phyloP scores from a whole-genome alignment of 2,113 vertebrate species.

The Lamprologus callipterus region DNA sequence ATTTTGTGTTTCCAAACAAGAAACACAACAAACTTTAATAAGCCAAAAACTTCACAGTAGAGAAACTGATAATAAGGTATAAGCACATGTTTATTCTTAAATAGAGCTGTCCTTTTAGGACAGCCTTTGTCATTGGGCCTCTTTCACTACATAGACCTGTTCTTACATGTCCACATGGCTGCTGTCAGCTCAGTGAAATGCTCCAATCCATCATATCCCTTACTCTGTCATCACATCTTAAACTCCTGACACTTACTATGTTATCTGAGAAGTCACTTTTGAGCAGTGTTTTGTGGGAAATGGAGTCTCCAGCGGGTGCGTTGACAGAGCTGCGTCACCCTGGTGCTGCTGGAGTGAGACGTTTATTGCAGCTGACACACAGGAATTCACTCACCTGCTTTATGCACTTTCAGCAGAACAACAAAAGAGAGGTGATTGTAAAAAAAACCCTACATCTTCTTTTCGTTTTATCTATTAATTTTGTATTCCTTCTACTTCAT shows the following conservation, averaged over 20 bases:
- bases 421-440: not conserved
- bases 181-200: not conserved
- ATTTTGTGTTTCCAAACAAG: not conserved
- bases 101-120: not conserved
- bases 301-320: not conserved
- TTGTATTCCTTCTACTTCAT: not conserved
- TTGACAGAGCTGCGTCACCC: constrained; percentile 4
- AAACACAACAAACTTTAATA: not conserved
- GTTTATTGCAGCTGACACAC: not conserved
- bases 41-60: not conserved
- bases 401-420: not conserved
- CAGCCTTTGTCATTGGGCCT: not conserved
- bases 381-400: not conserved
- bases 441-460: accelerated
- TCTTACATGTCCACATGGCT: not conserved
- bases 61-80: not conserved
- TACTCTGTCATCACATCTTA: constrained; percentile 24
- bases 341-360: not conserved
- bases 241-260: not conserved
- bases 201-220: not conserved
- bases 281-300: constrained; percentile 38
- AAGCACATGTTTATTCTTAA: not conserved
- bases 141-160: not conserved
- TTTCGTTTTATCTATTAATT: accelerated
- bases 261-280: constrained; percentile 14